Conservation (phyloP, 1,140 invertebrate species). For the Lordiphosa mommai region DNA sequence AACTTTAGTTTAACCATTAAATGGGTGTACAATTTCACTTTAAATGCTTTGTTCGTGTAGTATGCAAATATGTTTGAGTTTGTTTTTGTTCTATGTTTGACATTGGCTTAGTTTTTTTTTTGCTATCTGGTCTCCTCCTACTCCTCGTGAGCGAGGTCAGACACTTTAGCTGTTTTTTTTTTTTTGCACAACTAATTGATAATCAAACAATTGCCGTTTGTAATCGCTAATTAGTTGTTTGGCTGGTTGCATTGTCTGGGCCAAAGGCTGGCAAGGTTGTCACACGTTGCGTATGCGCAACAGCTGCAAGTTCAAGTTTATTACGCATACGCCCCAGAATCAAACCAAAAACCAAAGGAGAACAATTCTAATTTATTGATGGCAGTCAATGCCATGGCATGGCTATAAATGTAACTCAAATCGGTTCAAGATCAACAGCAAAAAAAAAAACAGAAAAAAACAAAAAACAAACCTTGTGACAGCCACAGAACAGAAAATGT, state of each 20-base stretch:
- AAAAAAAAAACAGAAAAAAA: not conserved
- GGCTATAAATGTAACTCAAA: constrained; percentile 52
- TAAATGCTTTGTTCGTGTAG: no score
- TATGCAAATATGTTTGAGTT: no score
- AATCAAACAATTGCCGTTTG: constrained; percentile 58
- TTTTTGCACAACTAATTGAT: constrained; percentile 56
- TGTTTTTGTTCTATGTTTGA: constrained; percentile 2
- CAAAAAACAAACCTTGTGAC: constrained; percentile 5
- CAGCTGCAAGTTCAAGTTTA: constrained; percentile 65
- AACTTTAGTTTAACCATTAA: no score
- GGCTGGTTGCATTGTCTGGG: constrained; percentile 43
- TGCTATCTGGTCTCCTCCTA: constrained; percentile 20
- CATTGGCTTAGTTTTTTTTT: constrained; percentile 21
- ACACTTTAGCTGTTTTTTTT: constrained; percentile 27
- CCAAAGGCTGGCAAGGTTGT: constrained; percentile 18
- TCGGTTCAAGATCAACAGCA: constrained; percentile 70
- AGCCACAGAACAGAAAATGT: not conserved
- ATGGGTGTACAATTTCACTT: no score
- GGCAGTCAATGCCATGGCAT: constrained; percentile 48
- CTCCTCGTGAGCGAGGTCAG: constrained; percentile 16
- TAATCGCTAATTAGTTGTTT: constrained; percentile 57
- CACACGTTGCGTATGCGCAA: constrained; percentile 63
- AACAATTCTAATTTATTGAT: constrained; percentile 57
- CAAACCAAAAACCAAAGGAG: constrained; percentile 14
- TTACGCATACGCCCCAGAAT: constrained; percentile 44